A percentile compares a stretch with the other conserved stretches of the same genome.
Evolutionary conservation across 2,113 vertebrate genomes (phyloP).

Genomic region (Neoarius graeffei): DNA sequence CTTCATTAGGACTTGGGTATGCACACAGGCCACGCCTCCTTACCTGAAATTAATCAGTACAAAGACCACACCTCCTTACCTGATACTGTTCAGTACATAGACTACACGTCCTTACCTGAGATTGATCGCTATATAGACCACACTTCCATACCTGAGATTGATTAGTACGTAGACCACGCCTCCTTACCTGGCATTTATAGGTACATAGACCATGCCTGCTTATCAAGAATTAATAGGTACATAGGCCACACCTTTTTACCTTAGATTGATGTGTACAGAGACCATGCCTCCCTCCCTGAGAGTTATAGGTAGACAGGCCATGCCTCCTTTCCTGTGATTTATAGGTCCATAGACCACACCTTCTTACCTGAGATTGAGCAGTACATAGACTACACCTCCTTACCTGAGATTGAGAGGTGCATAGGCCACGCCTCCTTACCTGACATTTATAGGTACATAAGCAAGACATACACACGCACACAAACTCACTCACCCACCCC

Average conservation of each 20-base stretch:
- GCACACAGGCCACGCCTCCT: background rate
- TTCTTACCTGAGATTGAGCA: background rate
- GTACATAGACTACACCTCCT: background rate
- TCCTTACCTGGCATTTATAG: no score
- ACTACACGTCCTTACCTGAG: background rate
- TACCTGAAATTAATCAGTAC: no score
- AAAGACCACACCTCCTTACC: background rate
- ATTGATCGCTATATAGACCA: background rate
- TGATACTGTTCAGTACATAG: background rate
- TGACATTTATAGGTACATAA: background rate
- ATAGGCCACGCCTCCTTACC: background rate
- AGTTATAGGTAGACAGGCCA: background rate
- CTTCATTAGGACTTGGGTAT: background rate
- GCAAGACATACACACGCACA: constrained; percentile 5
- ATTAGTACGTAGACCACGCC: no score
- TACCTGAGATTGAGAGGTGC: background rate
- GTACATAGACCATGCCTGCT: background rate
- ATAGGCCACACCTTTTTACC: background rate
- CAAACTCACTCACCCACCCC: constrained; percentile 22
- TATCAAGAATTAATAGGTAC: no score
- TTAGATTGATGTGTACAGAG: background rate
- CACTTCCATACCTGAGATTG: background rate
- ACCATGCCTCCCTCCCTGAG: background rate
- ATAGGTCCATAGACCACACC: background rate
- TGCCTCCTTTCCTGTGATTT: background rate